Evolutionary conservation across 2,888 invertebrate genomes (phyloP).

Genomic region (Bombyx huttoni): DNA sequence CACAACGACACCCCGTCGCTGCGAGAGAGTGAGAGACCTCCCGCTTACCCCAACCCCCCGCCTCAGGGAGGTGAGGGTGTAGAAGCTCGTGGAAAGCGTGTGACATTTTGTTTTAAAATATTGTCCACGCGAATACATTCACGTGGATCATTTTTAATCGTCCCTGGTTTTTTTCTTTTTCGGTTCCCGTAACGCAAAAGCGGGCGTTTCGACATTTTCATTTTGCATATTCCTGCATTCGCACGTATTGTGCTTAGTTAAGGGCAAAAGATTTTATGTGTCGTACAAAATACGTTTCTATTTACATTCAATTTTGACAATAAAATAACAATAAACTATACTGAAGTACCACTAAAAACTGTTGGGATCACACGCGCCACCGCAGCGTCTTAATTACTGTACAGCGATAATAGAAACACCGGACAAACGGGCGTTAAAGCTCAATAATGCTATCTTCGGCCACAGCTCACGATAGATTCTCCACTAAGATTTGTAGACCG

Average conservation of each 20-base stretch:
- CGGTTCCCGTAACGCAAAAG: conserved; percentile 18
- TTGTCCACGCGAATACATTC: conserved; percentile 69
- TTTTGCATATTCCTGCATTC: conserved; percentile 8
- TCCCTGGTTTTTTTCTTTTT: conserved; percentile 46
- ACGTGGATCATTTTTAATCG: conserved; percentile 67
- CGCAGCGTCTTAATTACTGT: conserved; percentile 46
- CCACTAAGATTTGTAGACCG: neutral
- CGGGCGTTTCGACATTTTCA: conserved; percentile 15
- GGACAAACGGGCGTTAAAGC: conserved; percentile 55
- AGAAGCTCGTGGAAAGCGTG: conserved; percentile 67
- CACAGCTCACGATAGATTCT: neutral
- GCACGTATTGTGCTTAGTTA: neutral
- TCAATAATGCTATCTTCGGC: conserved; percentile 17
- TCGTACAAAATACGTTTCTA: neutral
- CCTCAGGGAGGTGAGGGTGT: conserved; percentile 31
- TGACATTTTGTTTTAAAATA: conserved; percentile 73
- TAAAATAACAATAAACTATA: conserved; percentile 4
- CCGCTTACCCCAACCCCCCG: conserved; percentile 14
- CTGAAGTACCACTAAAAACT: conserved; percentile 10
- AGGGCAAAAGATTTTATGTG: neutral
- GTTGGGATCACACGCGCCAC: conserved; percentile 23
- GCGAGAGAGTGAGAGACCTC: conserved; percentile 24
- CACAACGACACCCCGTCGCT: conserved; percentile 63
- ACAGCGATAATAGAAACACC: conserved; percentile 36
- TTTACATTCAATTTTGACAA: conserved; percentile 4